These are phyloP conservation scores for Oppia nitens DNA, from an alignment of 1,140 invertebrate species.

Conservation along the genomic window DNA sequence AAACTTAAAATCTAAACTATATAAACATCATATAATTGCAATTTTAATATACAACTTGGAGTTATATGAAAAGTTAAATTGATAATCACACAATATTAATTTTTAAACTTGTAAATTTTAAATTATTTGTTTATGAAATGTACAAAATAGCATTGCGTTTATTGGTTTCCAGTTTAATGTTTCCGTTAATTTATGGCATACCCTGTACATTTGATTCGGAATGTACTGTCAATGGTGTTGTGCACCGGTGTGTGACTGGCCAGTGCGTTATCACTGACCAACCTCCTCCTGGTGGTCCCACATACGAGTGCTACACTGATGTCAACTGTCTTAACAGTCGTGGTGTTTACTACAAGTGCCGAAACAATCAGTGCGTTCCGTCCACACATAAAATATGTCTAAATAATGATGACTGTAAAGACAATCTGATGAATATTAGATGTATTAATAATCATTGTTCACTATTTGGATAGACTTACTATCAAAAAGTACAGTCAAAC, in stretches of 20 bases:
- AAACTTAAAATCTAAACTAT: too few species aligned
- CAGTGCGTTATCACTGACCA: not conserved
- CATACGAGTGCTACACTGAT: not conserved
- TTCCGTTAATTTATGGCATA: too few species aligned
- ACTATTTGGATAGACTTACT: too few species aligned
- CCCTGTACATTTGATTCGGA: not conserved
- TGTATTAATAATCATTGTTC: slow-evolving; percentile 10
- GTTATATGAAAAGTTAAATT: too few species aligned
- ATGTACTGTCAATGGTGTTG: not conserved
- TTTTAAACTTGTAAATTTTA: too few species aligned
- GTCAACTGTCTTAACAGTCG: not conserved
- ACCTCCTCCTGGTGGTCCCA: not conserved
- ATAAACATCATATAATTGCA: too few species aligned
- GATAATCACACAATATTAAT: too few species aligned
- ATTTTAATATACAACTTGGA: too few species aligned
- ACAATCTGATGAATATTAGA: slow-evolving; percentile 7
- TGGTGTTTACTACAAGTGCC: slow-evolving; percentile 4
- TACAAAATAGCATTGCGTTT: too few species aligned
- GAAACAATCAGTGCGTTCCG: not conserved
- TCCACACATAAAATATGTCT: slow-evolving; percentile 10
- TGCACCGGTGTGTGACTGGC: not conserved
- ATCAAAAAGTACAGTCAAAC: too few species aligned
- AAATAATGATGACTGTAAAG: slow-evolving; percentile 13
- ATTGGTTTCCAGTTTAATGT: too few species aligned
- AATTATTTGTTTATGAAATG: too few species aligned